Evolutionary conservation across 2,888 invertebrate genomes (phyloP), one percentile per base, ranked within the genome.

Genomic region (Sabatieria punctata): DNA sequence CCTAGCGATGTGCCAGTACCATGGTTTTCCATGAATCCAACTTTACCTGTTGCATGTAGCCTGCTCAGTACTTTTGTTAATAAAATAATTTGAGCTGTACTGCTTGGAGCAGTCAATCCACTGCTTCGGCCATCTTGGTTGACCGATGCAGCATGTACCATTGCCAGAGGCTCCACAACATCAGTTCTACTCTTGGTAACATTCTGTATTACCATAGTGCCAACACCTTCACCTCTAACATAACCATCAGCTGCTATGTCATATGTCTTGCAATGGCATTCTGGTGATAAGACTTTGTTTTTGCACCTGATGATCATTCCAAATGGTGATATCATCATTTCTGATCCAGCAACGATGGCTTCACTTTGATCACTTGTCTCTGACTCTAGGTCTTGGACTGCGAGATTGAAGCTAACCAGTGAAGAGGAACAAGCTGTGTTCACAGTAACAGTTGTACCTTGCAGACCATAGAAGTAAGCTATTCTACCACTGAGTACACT

Each of bases 161-260:
- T 35, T 4, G 54, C 57, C 45, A 56, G 53, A 45, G 61, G 55
- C 18, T 49, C 41, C 49, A 55, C 55, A 8, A 45, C 40, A 27
- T 54, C 49, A 25, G 43, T 33, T 8, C 52, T 8, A 4, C 57
- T 54, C 37, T 58, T 54, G 2, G 47, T 33, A 2, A 54, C 54
- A 4, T 55, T 47, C 46, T 65, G 65, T 25, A 67, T 41, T 22
- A 65, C 48, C 6, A 65, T 48, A n/a, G 56, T 59, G 1, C 61
- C 65, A 43, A 58, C 59, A 1, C 64, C 65, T 45, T 67, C 67
- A 4, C 60, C 58, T 42, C 65, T 50, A n/a, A 60, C 65, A 49
- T 66, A 67, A 18, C 67, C 67, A 43, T 58, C 54, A 4, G 67
- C 67, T 21, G 53, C 45, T 1, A 53, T 55, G 46, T 65, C 65